Base-by-base conservation (phyloP, 35 echinoderm and acorn worm genomes). In the Diadema setosum region DNA sequence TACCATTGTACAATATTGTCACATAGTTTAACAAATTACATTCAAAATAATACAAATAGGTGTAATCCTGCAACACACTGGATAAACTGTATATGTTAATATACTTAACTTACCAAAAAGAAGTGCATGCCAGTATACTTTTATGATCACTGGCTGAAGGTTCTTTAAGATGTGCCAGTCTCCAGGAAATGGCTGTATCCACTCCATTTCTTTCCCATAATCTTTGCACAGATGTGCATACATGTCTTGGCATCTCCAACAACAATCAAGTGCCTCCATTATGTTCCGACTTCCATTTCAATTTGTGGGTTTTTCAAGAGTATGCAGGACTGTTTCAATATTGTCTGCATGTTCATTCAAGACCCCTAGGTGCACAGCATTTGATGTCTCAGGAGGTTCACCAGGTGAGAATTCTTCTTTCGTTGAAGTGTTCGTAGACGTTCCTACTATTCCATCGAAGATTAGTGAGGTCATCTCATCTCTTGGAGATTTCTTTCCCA, bases 121-220 rank as follows among this genome's bases (percentile, higher is more conserved):
- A n/a, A n/a, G n/a, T 42, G 39, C 7, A 48, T 87, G 58, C 58
- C 59, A 87, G 39, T 42, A 75, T 23, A 75, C 42, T 17, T 87
- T 87, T 64, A 87, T 87, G 16, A 46, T 31, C 2, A 87, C 65
- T 70, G 59, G 5, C 42, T 87, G 84, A 18, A 87, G 29, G 39
- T 87, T 87, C 64, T 87, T 87, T 11, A 87, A 42, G 26, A 30
- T 81, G 29, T 87, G 84, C 84, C 84, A 87, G 43, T 87, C 84
- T 5, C 84, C 84, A 42, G 84, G 84, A 27, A 82, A 89, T 40
- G 73, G 87, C 24, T 81, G 46, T 33, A 89, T 81, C 87, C 75
- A 89, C 2, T 35, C 45, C 20, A 83, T 14, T 46, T 75, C 70
- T 39, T 20, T 4, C 32, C 36, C 18, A 15, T 30, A 11, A 7